Percentiles rank a stretch among this genome's conserved stretches.
Conservation (phyloP, 2,113 vertebrate genomes). For the Hydropotes inermis region DNA sequence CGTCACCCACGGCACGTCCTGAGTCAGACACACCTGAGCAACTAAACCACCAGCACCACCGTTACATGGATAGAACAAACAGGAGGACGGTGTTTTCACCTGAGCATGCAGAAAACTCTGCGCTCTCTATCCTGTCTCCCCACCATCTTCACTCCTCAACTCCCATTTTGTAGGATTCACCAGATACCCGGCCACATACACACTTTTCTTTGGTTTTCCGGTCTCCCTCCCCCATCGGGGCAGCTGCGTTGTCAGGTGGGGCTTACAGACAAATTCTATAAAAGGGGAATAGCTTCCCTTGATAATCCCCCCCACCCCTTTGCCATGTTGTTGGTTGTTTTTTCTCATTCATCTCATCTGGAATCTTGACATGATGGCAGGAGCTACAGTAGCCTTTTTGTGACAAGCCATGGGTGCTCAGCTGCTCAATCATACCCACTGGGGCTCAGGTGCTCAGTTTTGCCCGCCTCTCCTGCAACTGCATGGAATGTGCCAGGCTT, state of each 20-base stretch:
- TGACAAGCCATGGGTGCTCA: accelerated
- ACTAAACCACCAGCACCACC: not conserved
- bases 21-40: not conserved
- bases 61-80: accelerated
- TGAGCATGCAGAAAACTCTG: not conserved
- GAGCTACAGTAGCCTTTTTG: not conserved
- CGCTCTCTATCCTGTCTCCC: too few species aligned
- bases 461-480: not conserved
- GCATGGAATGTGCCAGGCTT: not conserved
- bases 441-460: too few species aligned
- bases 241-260: accelerated
- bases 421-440: too few species aligned
- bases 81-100: not conserved
- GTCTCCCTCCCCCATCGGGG: accelerated
- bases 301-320: too few species aligned
- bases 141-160: not conserved
- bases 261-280: not conserved
- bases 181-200: accelerated
- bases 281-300: not conserved
- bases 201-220: not conserved
- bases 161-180: too few species aligned
- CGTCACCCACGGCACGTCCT: accelerated
- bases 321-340: not conserved
- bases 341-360: not conserved
- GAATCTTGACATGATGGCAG: not conserved